These are phyloP conservation scores for Masnerella sp. DNA, from an alignment of 2,888 invertebrate genomes.

Conservation along the genomic window DNA sequence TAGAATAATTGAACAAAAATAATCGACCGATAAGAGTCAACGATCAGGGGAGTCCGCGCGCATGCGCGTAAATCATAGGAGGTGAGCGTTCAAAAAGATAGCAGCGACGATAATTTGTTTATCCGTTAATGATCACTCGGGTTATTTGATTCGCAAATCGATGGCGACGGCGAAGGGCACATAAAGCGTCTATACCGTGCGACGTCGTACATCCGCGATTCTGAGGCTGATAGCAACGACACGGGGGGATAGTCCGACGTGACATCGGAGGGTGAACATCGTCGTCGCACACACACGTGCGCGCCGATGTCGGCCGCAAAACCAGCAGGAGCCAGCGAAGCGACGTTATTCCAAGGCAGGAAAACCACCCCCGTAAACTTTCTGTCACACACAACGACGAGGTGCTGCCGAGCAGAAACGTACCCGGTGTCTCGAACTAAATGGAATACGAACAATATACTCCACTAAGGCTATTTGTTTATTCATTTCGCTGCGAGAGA, in stretches of 20 bases:
- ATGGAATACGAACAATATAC: slow-evolving; percentile 34
- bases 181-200: slow-evolving; percentile 32
- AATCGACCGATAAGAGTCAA: too few relatives aligned
- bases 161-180: slow-evolving; percentile 40
- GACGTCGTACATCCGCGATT: slow-evolving; percentile 47
- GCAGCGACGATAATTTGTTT: slow-evolving; percentile 45
- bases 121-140: slow-evolving; percentile 51
- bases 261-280: slow-evolving; percentile 61
- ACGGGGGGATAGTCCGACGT: slow-evolving; percentile 52
- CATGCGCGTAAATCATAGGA: slow-evolving; percentile 34
- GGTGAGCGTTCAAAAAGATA: slow-evolving; percentile 33
- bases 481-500: slow-evolving; percentile 43
- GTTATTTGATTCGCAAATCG: slow-evolving; percentile 43
- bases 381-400: slow-evolving; percentile 60
- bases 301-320: slow-evolving; percentile 63
- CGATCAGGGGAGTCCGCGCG: too few relatives aligned
- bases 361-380: slow-evolving; percentile 65
- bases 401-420: slow-evolving; percentile 57
- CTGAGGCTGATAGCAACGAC: slow-evolving; percentile 54
- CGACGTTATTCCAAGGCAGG: slow-evolving; percentile 63
- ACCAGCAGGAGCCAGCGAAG: slow-evolving; percentile 66
- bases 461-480: slow-evolving; percentile 27
- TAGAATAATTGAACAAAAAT: too few relatives aligned
- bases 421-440: slow-evolving; percentile 52
- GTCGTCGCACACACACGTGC: slow-evolving; percentile 53